Evolutionary conservation across 2,797 vertebrate species (phyloP).

Genomic region (Enteromius radiatus): DNA sequence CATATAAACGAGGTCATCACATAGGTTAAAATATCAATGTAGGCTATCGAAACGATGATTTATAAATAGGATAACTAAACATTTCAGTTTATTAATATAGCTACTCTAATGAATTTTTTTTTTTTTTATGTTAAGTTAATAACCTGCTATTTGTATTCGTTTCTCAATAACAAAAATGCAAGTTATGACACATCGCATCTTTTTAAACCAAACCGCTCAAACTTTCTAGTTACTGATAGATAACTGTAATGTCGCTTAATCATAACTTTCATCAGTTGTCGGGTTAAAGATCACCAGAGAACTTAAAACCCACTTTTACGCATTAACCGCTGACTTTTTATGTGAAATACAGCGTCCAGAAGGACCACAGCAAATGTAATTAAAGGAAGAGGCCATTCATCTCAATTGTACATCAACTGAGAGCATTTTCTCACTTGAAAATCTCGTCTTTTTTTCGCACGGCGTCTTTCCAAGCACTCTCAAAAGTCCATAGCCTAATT

Average conservation of each 20-base stretch:
- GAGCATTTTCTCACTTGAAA: slow-evolving; percentile 68
- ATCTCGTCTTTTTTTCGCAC: slow-evolving; percentile 71
- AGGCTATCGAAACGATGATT: background rate
- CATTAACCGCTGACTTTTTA: slow-evolving; percentile 15
- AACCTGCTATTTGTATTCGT: background rate
- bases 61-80: background rate
- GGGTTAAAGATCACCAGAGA: background rate
- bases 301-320: slow-evolving; percentile 9
- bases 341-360: slow-evolving; percentile 32
- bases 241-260: slow-evolving; percentile 2
- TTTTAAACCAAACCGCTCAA: background rate
- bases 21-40: background rate
- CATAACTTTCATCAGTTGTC: background rate
- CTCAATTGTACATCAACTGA: slow-evolving; percentile 66
- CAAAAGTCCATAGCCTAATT: slow-evolving; percentile 84
- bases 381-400: slow-evolving; percentile 68
- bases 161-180: background rate
- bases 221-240: background rate
- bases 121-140: background rate
- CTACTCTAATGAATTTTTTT: too few species aligned
- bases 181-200: background rate
- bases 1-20: too few species aligned
- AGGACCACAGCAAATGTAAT: slow-evolving; percentile 76
- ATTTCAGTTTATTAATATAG: background rate
- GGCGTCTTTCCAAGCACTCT: slow-evolving; percentile 71